These are phyloP conservation scores for Hecatera dysodea DNA, from an alignment of 2,888 invertebrate species.

Conservation along the genomic window DNA sequence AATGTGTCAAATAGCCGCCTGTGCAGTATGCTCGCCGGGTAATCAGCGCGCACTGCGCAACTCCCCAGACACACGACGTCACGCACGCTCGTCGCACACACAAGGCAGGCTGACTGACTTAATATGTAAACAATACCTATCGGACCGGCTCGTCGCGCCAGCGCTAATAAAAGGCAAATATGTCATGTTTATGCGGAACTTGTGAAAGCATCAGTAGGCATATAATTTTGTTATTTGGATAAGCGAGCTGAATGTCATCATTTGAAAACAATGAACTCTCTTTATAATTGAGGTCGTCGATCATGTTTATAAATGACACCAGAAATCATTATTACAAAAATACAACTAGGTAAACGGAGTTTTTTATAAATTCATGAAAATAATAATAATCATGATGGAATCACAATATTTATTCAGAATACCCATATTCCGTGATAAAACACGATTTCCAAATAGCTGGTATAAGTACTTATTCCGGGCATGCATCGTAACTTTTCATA, in stretches of 20 bases:
- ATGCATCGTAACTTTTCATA: constrained; percentile 15
- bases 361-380: not conserved
- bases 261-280: constrained; percentile 9
- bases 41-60: constrained; percentile 90
- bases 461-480: not conserved
- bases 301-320: not conserved
- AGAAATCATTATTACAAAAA: not conserved
- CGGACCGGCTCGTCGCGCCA: constrained; percentile 56
- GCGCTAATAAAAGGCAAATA: constrained; percentile 57
- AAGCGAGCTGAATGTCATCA: constrained; percentile 11
- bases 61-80: constrained; percentile 88
- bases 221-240: constrained; percentile 33
- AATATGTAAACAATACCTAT: constrained; percentile 70
- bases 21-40: constrained; percentile 83
- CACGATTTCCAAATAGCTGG: constrained; percentile 4
- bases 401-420: not conserved
- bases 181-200: constrained; percentile 25
- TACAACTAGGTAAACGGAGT: not conserved
- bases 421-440: not conserved
- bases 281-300: not conserved
- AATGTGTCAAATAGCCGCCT: constrained; percentile 76
- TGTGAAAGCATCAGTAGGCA: constrained; percentile 18
- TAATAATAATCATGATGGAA: not conserved
- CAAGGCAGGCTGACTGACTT: constrained; percentile 66
- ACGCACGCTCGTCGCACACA: constrained; percentile 71